Evolutionary conservation across 1,140 invertebrate species (phyloP).

Genomic region (Aradophagus sp.): DNA sequence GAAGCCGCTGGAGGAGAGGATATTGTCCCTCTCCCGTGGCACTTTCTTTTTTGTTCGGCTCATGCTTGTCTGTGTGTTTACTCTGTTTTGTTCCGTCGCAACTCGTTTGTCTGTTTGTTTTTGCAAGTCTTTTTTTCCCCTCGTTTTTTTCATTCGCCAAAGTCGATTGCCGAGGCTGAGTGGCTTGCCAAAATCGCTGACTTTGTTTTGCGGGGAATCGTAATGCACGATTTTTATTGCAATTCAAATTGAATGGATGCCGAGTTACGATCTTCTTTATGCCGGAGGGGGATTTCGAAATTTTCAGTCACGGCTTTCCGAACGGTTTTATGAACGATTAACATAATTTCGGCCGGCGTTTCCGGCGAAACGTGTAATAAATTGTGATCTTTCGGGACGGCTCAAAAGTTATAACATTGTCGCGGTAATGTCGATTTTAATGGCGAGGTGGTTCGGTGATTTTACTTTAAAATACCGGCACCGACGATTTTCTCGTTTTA

Average conservation of each 20-base stretch:
- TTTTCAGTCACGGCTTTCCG: neutral
- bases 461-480: too few relatives aligned
- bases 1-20: constrained; percentile 5
- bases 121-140: too few relatives aligned
- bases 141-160: neutral
- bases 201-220: constrained; percentile 31
- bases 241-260: constrained; percentile 19
- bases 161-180: neutral
- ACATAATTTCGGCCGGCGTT: neutral
- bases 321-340: constrained; percentile 10
- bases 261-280: constrained; percentile 9
- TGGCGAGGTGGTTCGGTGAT: too few relatives aligned
- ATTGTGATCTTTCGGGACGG: neutral
- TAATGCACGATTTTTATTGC: constrained; percentile 34
- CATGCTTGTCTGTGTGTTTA: too few relatives aligned
- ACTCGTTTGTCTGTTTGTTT: too few relatives aligned
- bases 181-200: constrained; percentile 8
- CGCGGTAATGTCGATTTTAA: too few relatives aligned
- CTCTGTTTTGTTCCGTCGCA: too few relatives aligned
- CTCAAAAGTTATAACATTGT: too few relatives aligned
- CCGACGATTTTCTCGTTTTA: too few relatives aligned
- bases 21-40: too few relatives aligned
- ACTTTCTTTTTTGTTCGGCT: too few relatives aligned
- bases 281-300: constrained; percentile 6
- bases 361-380: neutral